Evolutionary conservation across 2,888 invertebrate species (phyloP), one percentile per base, ranked within the genome.

Genomic region (Coenonympha arcania): DNA sequence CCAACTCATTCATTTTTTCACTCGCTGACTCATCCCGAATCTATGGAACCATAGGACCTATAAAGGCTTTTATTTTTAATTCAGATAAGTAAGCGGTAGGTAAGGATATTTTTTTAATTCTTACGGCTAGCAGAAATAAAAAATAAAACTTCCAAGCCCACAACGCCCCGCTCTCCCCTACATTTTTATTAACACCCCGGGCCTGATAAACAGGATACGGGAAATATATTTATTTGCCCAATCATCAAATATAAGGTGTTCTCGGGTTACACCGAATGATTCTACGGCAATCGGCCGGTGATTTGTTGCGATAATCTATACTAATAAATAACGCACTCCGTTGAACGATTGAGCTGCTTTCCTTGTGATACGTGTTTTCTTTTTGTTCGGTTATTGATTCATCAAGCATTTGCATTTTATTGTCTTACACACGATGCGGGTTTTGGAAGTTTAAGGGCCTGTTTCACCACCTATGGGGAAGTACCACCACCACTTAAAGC

Each of bases 181-280:
- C 84, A 85, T 85, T 85, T 86, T 85, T 86, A 86, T 86, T 86
- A 85, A 85, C 86, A 84, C 86, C 82, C 80, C 73, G 72, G 72
- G 76, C 73, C 76, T 68, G 86, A 85, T 85, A 84, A 82, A 82
- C 85, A 81, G 83, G 85, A 85, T 83, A 85, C 77, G 76, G 82
- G 76, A 85, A 83, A 84, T 84, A 84, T 84, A 86, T 86, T 85
- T 85, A 86, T 86, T 85, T 80, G 82, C 77, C 81, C 86, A 86
- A 85, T 86, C 86, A 84, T 81, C 84, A 76, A 77, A 80, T 79
- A 75, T 82, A 79, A 80, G 79, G 84, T 84, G 84, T 80, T 81
- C 83, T 86, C 86, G 65, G 72, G 82, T 86, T 85, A 85, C 85
- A 83, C 79, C 71, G 68, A 79, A 76, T 81, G 80, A 83, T 81